Percentiles rank a stretch among this genome's conserved stretches.
phyloP scores from a whole-genome alignment of 1,140 invertebrate genomes.

The Lutraria rhynchaena region DNA sequence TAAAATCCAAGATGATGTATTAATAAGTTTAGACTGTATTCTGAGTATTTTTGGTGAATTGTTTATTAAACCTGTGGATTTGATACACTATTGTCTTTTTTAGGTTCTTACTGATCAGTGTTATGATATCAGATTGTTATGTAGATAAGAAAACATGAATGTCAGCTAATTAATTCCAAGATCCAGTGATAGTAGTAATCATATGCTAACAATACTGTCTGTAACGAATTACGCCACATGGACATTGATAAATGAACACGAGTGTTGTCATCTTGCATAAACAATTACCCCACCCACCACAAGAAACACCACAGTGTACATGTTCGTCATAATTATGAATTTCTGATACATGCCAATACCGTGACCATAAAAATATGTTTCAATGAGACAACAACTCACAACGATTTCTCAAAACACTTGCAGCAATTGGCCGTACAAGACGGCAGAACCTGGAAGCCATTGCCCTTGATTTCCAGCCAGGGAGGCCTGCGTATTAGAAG shows the following conservation, averaged over 20 bases:
- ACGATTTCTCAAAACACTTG: constrained; percentile 42
- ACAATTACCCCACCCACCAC: background rate
- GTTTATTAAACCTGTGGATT: no score
- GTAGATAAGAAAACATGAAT: no score
- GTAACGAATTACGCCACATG: background rate
- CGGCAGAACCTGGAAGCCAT: constrained; percentile 70
- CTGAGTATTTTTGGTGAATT: no score
- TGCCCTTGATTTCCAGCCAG: constrained; percentile 53
- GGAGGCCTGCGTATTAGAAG: constrained; percentile 11
- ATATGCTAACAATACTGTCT: background rate
- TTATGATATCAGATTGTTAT: background rate
- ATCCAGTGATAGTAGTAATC: no score
- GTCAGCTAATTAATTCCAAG: no score
- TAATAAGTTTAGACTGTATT: no score
- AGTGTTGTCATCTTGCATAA: no score
- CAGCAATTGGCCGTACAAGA: constrained; percentile 58
- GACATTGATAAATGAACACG: background rate
- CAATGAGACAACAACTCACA: constrained; percentile 26
- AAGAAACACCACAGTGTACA: background rate
- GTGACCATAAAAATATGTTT: background rate
- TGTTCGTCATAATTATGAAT: background rate
- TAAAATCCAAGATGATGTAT: background rate
- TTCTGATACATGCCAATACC: background rate
- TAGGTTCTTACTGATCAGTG: no score
- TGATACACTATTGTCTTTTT: background rate